Base-by-base conservation (phyloP, 1,140 invertebrate species). In the Drosophila micromelanica region DNA sequence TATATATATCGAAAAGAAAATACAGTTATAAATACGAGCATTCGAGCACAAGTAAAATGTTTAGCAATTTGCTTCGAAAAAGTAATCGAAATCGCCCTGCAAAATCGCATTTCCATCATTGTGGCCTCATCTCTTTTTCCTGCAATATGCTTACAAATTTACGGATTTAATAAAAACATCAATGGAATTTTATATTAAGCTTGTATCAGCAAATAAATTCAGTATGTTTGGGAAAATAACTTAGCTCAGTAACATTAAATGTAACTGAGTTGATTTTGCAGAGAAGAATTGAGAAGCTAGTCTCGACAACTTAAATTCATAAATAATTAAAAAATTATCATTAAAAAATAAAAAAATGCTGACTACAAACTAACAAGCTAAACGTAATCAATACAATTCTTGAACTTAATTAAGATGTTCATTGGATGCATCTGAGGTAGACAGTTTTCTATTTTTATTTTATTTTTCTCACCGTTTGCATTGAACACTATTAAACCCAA, bases 11-110 rank as follows among this genome's bases (percentile, higher is more conserved):
- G 23, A 27, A 78, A 76, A 52, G 11, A 5, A 61, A 52, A 62
- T 23, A 17, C 37, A 55, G 45, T 54, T 72, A 59, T 67, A 46
- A 67, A 59, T 38, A 43, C 52, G 20, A 42, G 38, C 38, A 56
- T n/a, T 32, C 52, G 30, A 64, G 37, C 43, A 43, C 20, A 63
- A 73, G 46, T 56, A 35, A 65, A 57, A 37, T 48, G 48, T 38
- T 35, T 57, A 51, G 52, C 61, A 63, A 57, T 57, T 72, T 61
- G 37, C 38, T 20, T 59, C 9, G n/a, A n/a, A 17, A 23, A 56
- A 27, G 30, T 32, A 17, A 32, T 45, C 8, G 40, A 45, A 57
- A 57, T 45, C 23, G 8, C 27, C 9, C 55, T 40, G 32, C 55
- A 45, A 42, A 57, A 57, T 57, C 13, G 40, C 15, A 32, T 32